A percentile compares a stretch with the other conserved stretches of the same genome.
These are phyloP conservation scores for Osmoderma eremita DNA, from an alignment of 2,888 invertebrate species.

Conservation along the genomic window DNA sequence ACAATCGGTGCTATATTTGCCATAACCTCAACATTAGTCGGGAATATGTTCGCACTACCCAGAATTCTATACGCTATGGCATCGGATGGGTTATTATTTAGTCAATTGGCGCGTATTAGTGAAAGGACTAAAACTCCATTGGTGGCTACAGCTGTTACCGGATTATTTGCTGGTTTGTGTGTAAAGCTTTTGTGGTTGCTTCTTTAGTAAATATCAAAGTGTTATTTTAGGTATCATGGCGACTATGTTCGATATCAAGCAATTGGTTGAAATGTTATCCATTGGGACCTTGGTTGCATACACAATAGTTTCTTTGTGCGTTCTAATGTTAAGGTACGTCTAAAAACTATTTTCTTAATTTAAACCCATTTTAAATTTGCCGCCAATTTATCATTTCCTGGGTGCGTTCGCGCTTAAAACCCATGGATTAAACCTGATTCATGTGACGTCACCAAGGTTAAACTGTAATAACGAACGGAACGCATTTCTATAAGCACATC, in stretches of 20 bases:
- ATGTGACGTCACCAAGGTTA: too few relatives aligned
- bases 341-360: too few relatives aligned
- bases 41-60: constrained; percentile 89
- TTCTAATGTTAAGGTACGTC: constrained; percentile 83
- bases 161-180: constrained; percentile 72
- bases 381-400: too few relatives aligned
- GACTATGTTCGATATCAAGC: constrained; percentile 86
- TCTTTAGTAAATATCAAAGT: not conserved
- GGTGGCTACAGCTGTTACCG: constrained; percentile 79
- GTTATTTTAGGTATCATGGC: constrained; percentile 74
- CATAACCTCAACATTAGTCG: constrained; percentile 85
- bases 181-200: not conserved
- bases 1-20: constrained; percentile 92
- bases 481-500: too few relatives aligned
- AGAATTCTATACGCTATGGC: constrained; percentile 93
- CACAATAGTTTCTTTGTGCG: constrained; percentile 91
- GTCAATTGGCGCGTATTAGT: constrained; percentile 75
- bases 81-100: constrained; percentile 86
- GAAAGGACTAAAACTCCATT: constrained; percentile 82
- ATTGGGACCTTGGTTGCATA: constrained; percentile 91
- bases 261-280: constrained; percentile 96
- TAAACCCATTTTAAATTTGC: not conserved
- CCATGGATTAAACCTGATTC: too few relatives aligned
- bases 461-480: too few relatives aligned
- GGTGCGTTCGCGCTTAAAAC: too few relatives aligned